Conservation (phyloP, 2,888 invertebrate species). For the Loripinus fragilis region DNA sequence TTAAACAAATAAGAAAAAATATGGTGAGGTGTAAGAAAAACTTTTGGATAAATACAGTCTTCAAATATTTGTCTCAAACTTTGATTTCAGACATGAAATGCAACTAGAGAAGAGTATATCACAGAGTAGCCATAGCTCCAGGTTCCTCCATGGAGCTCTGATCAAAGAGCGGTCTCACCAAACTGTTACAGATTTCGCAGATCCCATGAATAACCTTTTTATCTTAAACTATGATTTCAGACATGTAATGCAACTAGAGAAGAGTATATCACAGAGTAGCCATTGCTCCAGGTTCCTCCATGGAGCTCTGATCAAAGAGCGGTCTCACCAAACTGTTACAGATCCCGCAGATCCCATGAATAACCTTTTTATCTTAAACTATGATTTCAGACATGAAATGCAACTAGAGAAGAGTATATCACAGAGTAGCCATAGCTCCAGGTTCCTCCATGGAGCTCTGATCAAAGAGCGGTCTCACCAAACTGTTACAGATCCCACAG, state of each 20-base stretch:
- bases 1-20: too few relatives aligned
- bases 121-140: slow-evolving; percentile 38
- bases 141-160: slow-evolving; percentile 63
- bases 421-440: slow-evolving; percentile 38
- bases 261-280: slow-evolving; percentile 46
- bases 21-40: too few relatives aligned
- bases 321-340: slow-evolving; percentile 26
- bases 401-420: slow-evolving; percentile 72
- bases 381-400: slow-evolving; percentile 75
- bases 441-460: slow-evolving; percentile 63
- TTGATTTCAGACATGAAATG: slow-evolving; percentile 72
- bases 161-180: slow-evolving; percentile 53
- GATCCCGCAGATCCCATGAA: slow-evolving; percentile 73
- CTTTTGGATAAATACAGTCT: too few relatives aligned
- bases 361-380: slow-evolving; percentile 52
- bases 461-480: slow-evolving; percentile 53
- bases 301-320: slow-evolving; percentile 62
- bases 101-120: slow-evolving; percentile 72
- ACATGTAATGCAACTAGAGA: slow-evolving; percentile 79
- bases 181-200: slow-evolving; percentile 51
- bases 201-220: slow-evolving; percentile 75
- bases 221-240: slow-evolving; percentile 44
- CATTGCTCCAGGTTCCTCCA: slow-evolving; percentile 55
- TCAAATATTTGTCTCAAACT: too few relatives aligned
- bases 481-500: slow-evolving; percentile 51